These are phyloP conservation scores for Gasterosteus aculeatus DNA, from an alignment of 2,113 vertebrate genomes.

Conservation along the genomic window DNA sequence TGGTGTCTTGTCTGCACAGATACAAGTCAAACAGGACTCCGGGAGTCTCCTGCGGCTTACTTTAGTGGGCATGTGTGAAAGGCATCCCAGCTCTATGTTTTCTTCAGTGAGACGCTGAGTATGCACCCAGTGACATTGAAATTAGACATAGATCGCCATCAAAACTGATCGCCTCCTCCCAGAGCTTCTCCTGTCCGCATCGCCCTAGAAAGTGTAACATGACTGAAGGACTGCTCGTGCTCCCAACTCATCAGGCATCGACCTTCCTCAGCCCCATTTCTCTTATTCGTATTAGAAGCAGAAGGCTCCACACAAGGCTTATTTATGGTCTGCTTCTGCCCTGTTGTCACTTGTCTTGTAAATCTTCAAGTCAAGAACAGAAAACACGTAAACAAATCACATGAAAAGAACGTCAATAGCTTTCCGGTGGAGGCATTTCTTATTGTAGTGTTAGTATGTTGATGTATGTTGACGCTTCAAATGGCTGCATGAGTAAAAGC, in stretches of 20 bases:
- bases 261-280: conserved; percentile 32
- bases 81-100: not conserved
- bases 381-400: not conserved
- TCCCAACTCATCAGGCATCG: conserved; percentile 32
- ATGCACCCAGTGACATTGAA: not conserved
- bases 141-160: not conserved
- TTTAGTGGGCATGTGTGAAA: conserved; percentile 3
- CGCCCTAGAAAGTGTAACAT: conserved; percentile 31
- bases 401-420: conserved; percentile 18
- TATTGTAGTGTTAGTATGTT: not conserved
- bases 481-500: conserved; percentile 8
- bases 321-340: conserved; percentile 22
- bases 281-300: conserved; percentile 34
- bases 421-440: conserved; percentile 21
- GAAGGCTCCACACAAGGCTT: conserved; percentile 30
- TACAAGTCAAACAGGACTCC: conserved; percentile 29
- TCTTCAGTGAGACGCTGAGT: not conserved
- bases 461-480: conserved; percentile 23
- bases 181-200: not conserved
- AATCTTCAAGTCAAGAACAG: not conserved
- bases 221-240: conserved; percentile 24
- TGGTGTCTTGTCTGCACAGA: conserved; percentile 7
- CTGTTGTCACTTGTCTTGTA: conserved; percentile 10
- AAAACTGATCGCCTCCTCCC: conserved; percentile 17
- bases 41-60: conserved; percentile 2